Conservation (phyloP, 2,888 invertebrate species). For the Diabrotica balteata region DNA sequence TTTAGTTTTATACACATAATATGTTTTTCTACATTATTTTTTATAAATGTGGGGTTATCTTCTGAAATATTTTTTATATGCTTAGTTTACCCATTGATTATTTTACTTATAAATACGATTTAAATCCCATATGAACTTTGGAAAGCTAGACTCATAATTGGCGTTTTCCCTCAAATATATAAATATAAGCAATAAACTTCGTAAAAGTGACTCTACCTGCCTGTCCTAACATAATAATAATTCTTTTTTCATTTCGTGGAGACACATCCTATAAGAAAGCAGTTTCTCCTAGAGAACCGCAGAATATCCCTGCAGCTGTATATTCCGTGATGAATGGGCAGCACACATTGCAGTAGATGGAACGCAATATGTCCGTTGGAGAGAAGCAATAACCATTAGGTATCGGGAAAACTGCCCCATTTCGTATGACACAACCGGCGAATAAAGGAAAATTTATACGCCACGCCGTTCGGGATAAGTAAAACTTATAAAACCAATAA, state of each 20-base stretch:
- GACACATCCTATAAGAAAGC: slow-evolving; percentile 1
- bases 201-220: no score
- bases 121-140: no score
- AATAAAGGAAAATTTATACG: slow-evolving; percentile 68
- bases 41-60: no score
- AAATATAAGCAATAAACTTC: no score
- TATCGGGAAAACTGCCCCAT: slow-evolving; percentile 68
- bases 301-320: slow-evolving; percentile 53
- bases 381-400: slow-evolving; percentile 70
- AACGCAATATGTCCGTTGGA: slow-evolving; percentile 67
- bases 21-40: no score
- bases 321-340: slow-evolving; percentile 63
- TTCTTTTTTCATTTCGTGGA: slow-evolving; percentile 1
- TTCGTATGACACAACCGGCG: slow-evolving; percentile 68
- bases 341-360: slow-evolving; percentile 68
- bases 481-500: slow-evolving; percentile 16
- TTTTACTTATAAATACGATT: no score
- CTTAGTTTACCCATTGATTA: no score
- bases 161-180: no score
- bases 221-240: slow-evolving; percentile 1
- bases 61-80: no score
- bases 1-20: no score
- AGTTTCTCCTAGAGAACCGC: slow-evolving; percentile 2
- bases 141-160: no score
- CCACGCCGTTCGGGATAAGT: slow-evolving; percentile 44